Evolutionary conservation across 2,797 vertebrate species (phyloP), one percentile per base, ranked within the genome.

Genomic region (Lithobates sylvaticus): DNA sequence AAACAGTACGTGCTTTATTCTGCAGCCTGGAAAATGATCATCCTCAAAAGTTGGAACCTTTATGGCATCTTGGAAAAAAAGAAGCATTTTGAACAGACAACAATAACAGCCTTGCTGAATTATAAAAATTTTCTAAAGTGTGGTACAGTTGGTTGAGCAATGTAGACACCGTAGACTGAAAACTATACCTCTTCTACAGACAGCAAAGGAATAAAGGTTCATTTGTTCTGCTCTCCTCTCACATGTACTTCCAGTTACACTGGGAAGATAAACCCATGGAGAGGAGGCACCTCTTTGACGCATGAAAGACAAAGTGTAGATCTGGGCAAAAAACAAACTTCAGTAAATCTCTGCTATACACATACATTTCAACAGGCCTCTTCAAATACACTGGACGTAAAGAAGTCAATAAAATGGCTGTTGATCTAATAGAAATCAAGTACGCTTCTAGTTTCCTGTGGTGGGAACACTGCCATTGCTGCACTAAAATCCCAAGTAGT

Each of bases 1-100:
- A 70, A 71, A 81, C 78, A 81, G 7, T 58, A 50, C 29, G 47
- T 5, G 32, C 34, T 81, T 81, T 81, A 71, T 54, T 71, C 44
- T 67, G 23, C 64, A 6, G 18, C 42, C 32, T 47, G 65, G 77
- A 69, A 61, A 61, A 61, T 23, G 5, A 58, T n/a, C 54, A 61
- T 61, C 21, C 54, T 23, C 54, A 61, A 61, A 79, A 18, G 47
- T 32, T 65, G 34, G 18, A 50, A 12, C 39, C 44, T 69, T 79
- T 69, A 69, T 50, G 23, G 36, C 77, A 65, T 79, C 10, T 32
- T 79, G 39, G 39, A 79, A 18, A 69, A 78, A 18, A 69, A 78
- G 5, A 61, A 23, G 54, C 6, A 23, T 23, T 61, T 61, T 50
- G 44, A 69, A 3, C 42, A 69, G 12, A 79, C 32, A 79, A 79